Percentiles rank a stretch among this genome's conserved stretches.
These are phyloP conservation scores for Cenopis cana DNA, from an alignment of 2,888 invertebrate genomes.

Conservation along the genomic window DNA sequence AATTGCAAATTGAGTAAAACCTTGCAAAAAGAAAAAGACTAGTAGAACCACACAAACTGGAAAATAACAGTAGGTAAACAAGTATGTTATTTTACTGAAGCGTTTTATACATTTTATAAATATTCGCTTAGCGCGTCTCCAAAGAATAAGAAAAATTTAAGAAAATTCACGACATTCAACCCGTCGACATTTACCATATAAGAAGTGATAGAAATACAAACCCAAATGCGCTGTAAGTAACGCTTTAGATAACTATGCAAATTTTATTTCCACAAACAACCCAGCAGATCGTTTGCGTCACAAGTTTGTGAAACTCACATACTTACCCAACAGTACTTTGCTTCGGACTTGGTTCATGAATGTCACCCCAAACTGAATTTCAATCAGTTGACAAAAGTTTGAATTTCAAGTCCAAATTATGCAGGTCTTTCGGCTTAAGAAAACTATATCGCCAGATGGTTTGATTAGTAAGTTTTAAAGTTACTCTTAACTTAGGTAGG, in stretches of 20 bases:
- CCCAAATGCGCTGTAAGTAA: neutral
- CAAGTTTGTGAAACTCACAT: conserved; percentile 17
- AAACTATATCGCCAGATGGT: conserved; percentile 24
- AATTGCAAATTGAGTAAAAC: no score
- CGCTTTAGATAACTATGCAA: conserved; percentile 4
- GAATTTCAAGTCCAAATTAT: conserved; percentile 32
- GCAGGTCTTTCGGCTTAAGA: conserved; percentile 15
- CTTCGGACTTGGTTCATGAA: conserved; percentile 17
- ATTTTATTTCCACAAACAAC: conserved; percentile 23
- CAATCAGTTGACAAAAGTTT: conserved; percentile 31
- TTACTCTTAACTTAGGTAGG: no score
- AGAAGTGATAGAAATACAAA: neutral
- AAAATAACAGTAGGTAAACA: no score
- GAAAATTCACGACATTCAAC: no score
- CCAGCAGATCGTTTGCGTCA: conserved; percentile 9
- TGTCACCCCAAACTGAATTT: conserved; percentile 27
- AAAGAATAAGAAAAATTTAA: no score
- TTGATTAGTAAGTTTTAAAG: neutral
- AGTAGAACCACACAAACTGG: no score
- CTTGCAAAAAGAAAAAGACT: no score
- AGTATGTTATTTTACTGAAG: no score
- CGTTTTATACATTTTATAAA: no score
- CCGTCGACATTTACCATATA: neutral
- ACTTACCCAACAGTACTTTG: conserved; percentile 15
- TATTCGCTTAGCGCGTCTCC: no score